Base-by-base conservation (phyloP, 2,888 invertebrate species). In the Plebejus melissa region DNA sequence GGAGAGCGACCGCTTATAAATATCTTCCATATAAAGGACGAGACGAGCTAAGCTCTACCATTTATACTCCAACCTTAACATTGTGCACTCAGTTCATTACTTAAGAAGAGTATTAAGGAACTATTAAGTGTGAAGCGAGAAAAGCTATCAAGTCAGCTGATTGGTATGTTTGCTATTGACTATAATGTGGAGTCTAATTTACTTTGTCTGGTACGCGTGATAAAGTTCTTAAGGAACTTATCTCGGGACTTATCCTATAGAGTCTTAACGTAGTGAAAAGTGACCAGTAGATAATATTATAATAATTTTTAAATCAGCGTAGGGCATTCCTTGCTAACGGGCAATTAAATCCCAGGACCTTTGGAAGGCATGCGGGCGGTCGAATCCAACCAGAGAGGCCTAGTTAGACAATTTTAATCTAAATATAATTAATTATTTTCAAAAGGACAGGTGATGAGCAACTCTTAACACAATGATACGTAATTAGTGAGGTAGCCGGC, bases 1-100 rank as follows among this genome's bases (percentile, higher is more conserved):
- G 87, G 87, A 80, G 85, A 76, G 77, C 75, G 75, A 74, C 41
- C 76, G 77, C 57, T 78, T 77, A 81, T 76, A 83, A 85, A 85
- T 85, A 85, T 78, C 80, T 78, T 77, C 76, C 69, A 80, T 83
- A 83, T 82, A 83, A 82, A 79, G 77, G 79, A 79, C 70, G 76
- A 74, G 74, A 76, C 77, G 75, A 74, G 65, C 22, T 16, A 32
- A 74, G 16, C 65, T 38, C 69, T 65, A 75, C 74, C 80, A 80
- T 79, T 80, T 76, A 75, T 76, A 22, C 69, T 28, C 38, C 22
- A 72, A 69, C 69, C 74, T 79, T 77, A 69, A 50, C 69, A 75
- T 70, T 76, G 76, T 60, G 65, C 28, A 60, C 41, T 70, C 16
- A 65, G 32, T 65, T 65, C 54, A 70, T 41, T 65, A 13, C 32